Conservation (phyloP, 2,797 vertebrate species). For the Oceanodroma leucorhoa region DNA sequence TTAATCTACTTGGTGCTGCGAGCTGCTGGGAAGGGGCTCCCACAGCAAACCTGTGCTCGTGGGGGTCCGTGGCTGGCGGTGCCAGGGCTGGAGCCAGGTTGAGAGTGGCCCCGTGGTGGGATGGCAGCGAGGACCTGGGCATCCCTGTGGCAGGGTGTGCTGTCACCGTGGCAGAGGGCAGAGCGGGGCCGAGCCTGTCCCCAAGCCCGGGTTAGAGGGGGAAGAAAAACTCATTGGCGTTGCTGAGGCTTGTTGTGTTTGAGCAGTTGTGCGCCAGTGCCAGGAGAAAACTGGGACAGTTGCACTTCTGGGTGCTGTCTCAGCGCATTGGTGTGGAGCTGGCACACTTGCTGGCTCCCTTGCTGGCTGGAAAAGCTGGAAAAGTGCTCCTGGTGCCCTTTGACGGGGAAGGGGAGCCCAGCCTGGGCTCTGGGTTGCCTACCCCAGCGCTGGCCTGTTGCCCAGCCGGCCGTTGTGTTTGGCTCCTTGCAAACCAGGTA, state of each 20-base stretch:
- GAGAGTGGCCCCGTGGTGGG: accelerated
- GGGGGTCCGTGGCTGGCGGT: accelerated
- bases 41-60: accelerated
- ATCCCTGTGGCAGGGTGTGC: not conserved
- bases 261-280: not conserved
- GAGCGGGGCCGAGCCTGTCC: not conserved
- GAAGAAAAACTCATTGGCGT: accelerated
- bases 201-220: accelerated
- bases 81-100: not conserved
- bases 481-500: not conserved
- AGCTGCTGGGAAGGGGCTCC: not conserved
- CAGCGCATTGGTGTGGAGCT: conserved; percentile 14
- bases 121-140: accelerated
- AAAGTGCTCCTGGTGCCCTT: not conserved
- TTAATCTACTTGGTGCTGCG: not conserved
- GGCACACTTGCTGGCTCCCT: not conserved
- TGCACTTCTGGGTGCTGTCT: conserved; percentile 54
- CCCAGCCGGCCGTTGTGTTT: not conserved
- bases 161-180: accelerated
- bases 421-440: not conserved
- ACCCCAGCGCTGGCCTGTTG: not conserved
- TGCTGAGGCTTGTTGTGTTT: not conserved
- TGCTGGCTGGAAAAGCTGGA: not conserved
- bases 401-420: not conserved
- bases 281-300: conserved; percentile 47